phyloP scores from a whole-genome alignment of 2,888 invertebrate genomes.

The Papilio protenor region DNA sequence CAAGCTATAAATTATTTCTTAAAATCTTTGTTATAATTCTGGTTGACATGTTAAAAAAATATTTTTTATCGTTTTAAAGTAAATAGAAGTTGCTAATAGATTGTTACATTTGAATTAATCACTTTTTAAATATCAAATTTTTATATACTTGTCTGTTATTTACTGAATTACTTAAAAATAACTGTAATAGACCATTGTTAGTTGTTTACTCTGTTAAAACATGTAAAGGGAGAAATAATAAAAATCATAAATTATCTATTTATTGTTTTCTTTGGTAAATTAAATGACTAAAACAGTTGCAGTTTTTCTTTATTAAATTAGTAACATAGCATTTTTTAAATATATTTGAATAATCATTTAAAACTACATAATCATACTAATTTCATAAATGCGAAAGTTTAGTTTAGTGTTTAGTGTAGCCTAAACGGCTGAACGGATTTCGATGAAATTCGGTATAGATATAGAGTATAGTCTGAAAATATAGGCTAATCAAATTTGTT shows the following conservation, averaged over 20 bases:
- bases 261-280: slow-evolving; percentile 28
- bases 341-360: too few relatives aligned
- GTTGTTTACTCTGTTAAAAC: slow-evolving; percentile 14
- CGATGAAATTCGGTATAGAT: too few relatives aligned
- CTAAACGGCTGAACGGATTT: too few relatives aligned
- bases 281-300: not conserved
- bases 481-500: too few relatives aligned
- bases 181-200: not conserved
- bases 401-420: too few relatives aligned
- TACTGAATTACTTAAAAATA: not conserved
- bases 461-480: too few relatives aligned
- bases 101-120: not conserved
- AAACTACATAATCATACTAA: too few relatives aligned
- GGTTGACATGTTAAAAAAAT: not conserved
- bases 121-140: not conserved
- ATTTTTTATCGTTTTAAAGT: not conserved
- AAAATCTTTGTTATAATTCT: not conserved
- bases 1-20: not conserved
- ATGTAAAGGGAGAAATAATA: slow-evolving; percentile 11
- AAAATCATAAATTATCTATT: slow-evolving; percentile 9
- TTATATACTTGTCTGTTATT: not conserved
- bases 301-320: not conserved
- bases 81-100: not conserved
- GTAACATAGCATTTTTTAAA: not conserved
- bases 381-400: too few relatives aligned